A percentile compares a stretch with the other conserved stretches of the same genome.
Evolutionary conservation across 1,140 invertebrate genomes (phyloP).

Genomic region (Cepaea nemoralis): DNA sequence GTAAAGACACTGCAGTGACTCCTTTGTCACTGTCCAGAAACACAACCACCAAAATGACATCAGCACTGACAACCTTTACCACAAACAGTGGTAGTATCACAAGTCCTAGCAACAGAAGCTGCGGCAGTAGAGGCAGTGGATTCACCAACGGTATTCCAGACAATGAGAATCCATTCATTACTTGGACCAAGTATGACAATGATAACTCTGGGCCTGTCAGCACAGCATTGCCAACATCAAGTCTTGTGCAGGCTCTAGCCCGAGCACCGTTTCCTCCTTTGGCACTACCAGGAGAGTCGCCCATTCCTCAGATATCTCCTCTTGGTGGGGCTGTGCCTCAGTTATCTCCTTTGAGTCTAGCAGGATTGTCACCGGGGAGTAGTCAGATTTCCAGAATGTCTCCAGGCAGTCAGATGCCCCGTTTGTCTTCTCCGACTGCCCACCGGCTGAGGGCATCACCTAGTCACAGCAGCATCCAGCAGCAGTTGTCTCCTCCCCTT

Average conservation of each 20-base stretch:
- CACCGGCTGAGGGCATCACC: constrained; percentile 28
- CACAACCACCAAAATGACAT: background rate
- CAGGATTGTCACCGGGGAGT: constrained; percentile 23
- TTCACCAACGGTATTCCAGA: constrained; percentile 38
- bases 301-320: constrained; percentile 33
- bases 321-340: constrained; percentile 32
- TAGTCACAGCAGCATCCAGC: constrained; percentile 19
- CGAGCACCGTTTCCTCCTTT: constrained; percentile 33
- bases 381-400: constrained; percentile 30
- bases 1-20: background rate
- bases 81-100: background rate
- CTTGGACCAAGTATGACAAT: constrained; percentile 41
- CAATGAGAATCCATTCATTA: constrained; percentile 42
- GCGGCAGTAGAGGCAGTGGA: background rate
- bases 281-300: constrained; percentile 11
- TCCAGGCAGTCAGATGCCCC: constrained; percentile 12
- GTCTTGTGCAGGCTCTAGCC: constrained; percentile 33
- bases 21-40: background rate
- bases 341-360: constrained; percentile 30
- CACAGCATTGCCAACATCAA: constrained; percentile 27
- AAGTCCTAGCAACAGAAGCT: background rate
- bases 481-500: constrained; percentile 28
- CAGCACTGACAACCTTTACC: background rate
- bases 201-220: constrained; percentile 12
- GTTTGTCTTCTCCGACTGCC: constrained; percentile 9